Evolutionary conservation across 1,140 invertebrate species (phyloP), one percentile per base, ranked within the genome.

Genomic region (Temnothorax nylanderi): DNA sequence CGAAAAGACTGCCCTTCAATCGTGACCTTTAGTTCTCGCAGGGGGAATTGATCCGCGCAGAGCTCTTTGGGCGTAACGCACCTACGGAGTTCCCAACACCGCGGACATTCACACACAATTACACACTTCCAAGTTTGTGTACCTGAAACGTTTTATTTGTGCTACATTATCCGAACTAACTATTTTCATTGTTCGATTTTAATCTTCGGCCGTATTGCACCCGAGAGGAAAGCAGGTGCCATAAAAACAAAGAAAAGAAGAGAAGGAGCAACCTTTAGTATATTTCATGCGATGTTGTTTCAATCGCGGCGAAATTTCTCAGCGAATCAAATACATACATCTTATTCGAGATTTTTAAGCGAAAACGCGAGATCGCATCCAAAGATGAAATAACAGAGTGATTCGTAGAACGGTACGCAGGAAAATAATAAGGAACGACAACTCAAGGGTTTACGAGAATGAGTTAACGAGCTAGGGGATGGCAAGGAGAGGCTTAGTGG

Each of bases 401-500:
- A 84, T 84, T 75, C 69, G 18, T 11, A 47, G 11, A 37, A 13
- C 5, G 44, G 13, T 16, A 41, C 16, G 26, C 16, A 11, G 56
- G 54, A 75, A 69, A 84, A 84, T 84, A 84, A 75, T 60, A 75
- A 75, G 26, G 6, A 75, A 49, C 18, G 16, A 41, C 67, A 26
- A 11, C 32, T 56, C 34, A 32, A 60, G 49, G 62, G 47, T 18
- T 51, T 56, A 11, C 47, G 72, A 81, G 65, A 85, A 71, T 51
- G 84, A 56, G 44, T 26, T 72, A 82, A 71, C 56, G 44, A 60
- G 60, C 41, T 60, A 18, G 18, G 7, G n/a, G 11, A 76, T 65
- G 47, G 34, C n/a, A 37, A 77, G 51, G 54, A 67, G 67, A 60
- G 69, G 69, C 75, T 87, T 67, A 64, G 51, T 34, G 44, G 67